A percentile compares a stretch with the other conserved stretches of the same genome.
Evolutionary conservation across 1,140 invertebrate genomes (phyloP).

Genomic region (Heliconius hermathena): DNA sequence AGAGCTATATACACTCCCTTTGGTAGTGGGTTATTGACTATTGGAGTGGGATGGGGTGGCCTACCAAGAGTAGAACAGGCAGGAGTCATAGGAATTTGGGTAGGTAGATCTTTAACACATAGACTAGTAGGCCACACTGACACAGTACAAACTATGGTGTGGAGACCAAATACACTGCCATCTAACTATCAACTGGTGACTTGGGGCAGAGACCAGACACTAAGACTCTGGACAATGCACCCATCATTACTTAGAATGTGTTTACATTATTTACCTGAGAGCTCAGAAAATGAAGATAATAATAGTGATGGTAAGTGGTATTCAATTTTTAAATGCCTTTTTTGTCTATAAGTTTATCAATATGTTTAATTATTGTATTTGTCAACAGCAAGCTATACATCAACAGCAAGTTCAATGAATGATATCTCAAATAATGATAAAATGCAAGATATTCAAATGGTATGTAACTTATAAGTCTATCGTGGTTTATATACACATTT

Average conservation of each 20-base stretch:
- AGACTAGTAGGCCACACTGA: conserved; percentile 95
- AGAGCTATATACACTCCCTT: conserved; percentile 96
- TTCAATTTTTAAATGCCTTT: neutral
- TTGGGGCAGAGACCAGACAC: conserved; percentile 96
- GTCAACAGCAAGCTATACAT: conserved; percentile 71
- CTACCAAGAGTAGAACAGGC: conserved; percentile 77
- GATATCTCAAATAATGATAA: conserved; percentile 66
- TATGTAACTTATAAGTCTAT: conserved; percentile 42
- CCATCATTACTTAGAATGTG: conserved; percentile 90
- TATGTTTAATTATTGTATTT: neutral
- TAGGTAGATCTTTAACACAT: conserved; percentile 70
- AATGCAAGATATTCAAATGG: conserved; percentile 73
- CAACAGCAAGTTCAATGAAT: conserved; percentile 67
- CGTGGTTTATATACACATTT: neutral
- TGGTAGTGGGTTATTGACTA: conserved; percentile 94
- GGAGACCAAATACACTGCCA: conserved; percentile 87
- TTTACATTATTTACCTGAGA: conserved; percentile 82
- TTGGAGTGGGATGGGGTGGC: conserved; percentile 83
- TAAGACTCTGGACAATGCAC: conserved; percentile 95
- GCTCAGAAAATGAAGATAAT: conserved; percentile 72
- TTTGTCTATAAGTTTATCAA: neutral
- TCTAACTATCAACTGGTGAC: conserved; percentile 94
- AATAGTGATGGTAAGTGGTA: conserved; percentile 71
- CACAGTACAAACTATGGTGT: conserved; percentile 97
- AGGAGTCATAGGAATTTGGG: conserved; percentile 79